Evolutionary conservation across 2,888 invertebrate species (phyloP).

Genomic region (Margaritifera margaritifera): DNA sequence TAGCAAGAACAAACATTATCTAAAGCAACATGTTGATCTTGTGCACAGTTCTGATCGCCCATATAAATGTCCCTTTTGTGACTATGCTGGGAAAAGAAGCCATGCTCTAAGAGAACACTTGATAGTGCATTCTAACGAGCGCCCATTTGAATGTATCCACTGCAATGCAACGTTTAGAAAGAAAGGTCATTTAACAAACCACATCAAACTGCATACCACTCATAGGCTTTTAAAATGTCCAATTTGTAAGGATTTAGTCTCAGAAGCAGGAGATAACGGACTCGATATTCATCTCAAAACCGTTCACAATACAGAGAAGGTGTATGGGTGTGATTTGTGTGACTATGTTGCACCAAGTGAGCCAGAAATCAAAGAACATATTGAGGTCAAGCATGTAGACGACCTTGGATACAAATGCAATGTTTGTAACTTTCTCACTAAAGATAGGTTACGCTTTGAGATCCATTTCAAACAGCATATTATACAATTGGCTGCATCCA

Average conservation of each 20-base stretch:
- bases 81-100: conserved; percentile 70
- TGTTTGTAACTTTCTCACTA: conserved; percentile 59
- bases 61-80: conserved; percentile 71
- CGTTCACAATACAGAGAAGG: conserved; percentile 53
- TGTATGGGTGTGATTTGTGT: conserved; percentile 66
- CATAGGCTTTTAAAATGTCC: conserved; percentile 44
- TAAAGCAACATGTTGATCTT: conserved; percentile 69
- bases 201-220: conserved; percentile 65
- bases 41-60: conserved; percentile 68
- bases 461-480: conserved; percentile 52
- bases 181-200: conserved; percentile 70
- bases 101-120: conserved; percentile 69
- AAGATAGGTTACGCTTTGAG: conserved; percentile 60
- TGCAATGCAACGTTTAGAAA: conserved; percentile 71
- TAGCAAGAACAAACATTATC: conserved; percentile 68
- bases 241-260: conserved; percentile 39
- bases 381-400: conserved; percentile 36
- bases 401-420: conserved; percentile 52
- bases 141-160: conserved; percentile 65
- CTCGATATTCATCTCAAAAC: conserved; percentile 53
- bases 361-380: conserved; percentile 49
- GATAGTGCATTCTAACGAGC: conserved; percentile 67
- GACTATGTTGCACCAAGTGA: conserved; percentile 56
- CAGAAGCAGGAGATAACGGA: conserved; percentile 41
- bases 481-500: conserved; percentile 7